Conservation (phyloP, 2,797 vertebrate species). For the Petrocephalus schoutedeni region DNA sequence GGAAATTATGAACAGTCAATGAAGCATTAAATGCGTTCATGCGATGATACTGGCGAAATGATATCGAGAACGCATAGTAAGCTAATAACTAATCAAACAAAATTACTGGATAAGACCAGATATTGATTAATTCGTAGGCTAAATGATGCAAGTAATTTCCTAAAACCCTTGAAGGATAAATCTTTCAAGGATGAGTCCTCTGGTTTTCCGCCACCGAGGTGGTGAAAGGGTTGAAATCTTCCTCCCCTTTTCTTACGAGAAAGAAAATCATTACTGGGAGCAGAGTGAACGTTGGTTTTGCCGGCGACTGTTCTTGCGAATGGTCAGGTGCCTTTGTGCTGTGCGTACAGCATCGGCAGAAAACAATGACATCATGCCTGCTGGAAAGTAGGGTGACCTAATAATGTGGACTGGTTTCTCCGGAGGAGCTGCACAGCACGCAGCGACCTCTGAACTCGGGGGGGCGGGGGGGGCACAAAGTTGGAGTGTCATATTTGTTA, state of each 20-base stretch:
- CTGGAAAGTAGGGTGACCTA: slow-evolving; percentile 30
- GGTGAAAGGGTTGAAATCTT: neutral
- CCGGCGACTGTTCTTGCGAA: neutral
- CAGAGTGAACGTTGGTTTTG: neutral
- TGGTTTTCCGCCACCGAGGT: neutral
- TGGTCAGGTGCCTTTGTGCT: neutral
- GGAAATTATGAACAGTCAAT: neutral
- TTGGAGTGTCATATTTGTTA: neutral
- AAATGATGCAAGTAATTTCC: neutral
- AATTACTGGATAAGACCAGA: neutral
- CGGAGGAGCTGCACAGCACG: slow-evolving; percentile 30
- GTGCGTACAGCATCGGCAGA: neutral
- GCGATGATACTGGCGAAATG: neutral
- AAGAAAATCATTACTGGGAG: neutral
- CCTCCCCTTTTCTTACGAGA: neutral
- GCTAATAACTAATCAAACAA: neutral
- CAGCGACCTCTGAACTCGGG: neutral
- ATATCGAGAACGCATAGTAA: neutral
- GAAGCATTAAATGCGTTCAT: neutral
- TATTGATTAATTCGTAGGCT: slow-evolving; percentile 7
- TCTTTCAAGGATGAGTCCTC: neutral
- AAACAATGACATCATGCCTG: slow-evolving; percentile 26
- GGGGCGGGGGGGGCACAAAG: neutral
- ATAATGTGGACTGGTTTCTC: slow-evolving; percentile 54
- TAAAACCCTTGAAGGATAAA: neutral